Percentiles rank a stretch among this genome's conserved stretches.
Conservation (phyloP, 2,113 vertebrate species). For the Scophthalmus maximus region DNA sequence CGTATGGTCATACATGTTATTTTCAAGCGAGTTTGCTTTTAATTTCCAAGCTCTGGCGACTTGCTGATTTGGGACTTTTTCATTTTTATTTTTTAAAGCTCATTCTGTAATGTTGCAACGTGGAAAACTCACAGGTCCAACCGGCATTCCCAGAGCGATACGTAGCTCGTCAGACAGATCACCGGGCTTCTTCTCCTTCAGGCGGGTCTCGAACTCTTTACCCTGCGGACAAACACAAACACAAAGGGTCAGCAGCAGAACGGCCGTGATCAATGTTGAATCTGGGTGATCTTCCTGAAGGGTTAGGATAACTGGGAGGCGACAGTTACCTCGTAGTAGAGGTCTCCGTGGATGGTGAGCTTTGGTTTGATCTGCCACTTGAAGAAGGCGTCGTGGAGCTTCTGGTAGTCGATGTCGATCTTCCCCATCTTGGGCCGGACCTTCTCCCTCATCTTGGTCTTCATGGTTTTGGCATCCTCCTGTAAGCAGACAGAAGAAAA, state of each 20-base stretch:
- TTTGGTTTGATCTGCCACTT: slow-evolving; percentile 98
- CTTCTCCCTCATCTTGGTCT: slow-evolving; percentile 98
- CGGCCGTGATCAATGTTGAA: too few species aligned
- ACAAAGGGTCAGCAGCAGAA: too few species aligned
- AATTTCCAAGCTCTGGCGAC: neutral
- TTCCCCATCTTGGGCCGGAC: slow-evolving; percentile 96
- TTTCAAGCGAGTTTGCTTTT: too few species aligned
- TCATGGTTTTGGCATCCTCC: slow-evolving; percentile 97
- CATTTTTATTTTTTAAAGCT: too few species aligned
- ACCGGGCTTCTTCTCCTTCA: slow-evolving; percentile 96
- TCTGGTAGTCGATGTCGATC: slow-evolving; percentile 97
- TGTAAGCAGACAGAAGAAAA: slow-evolving; percentile 41
- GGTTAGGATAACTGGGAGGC: too few species aligned
- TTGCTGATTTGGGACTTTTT: neutral
- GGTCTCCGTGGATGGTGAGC: slow-evolving; percentile 93
- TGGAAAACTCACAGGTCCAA: slow-evolving; percentile 88
- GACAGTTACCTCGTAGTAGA: slow-evolving; percentile 97
- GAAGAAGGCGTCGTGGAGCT: slow-evolving; percentile 96
- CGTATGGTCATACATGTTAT: too few species aligned
- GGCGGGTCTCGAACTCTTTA: slow-evolving; percentile 93
- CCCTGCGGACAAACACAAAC: slow-evolving; percentile 79
- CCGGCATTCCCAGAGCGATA: slow-evolving; percentile 93
- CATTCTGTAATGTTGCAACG: neutral
- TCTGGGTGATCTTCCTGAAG: too few species aligned
- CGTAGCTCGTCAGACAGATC: slow-evolving; percentile 93